Conservation (phyloP, 2,113 vertebrate species). For the Electrona antarctica region DNA sequence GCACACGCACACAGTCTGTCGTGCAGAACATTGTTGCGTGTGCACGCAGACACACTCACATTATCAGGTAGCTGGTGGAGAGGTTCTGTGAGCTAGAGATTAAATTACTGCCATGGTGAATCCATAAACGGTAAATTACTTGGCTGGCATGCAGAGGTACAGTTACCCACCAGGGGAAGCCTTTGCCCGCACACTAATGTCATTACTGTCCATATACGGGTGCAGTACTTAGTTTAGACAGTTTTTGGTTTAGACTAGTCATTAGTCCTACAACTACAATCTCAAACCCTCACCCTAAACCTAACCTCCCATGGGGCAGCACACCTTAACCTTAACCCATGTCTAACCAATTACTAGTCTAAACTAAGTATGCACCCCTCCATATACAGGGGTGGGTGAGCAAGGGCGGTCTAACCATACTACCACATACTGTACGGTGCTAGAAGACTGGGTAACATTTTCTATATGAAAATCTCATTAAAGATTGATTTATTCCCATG, state of each 20-base stretch:
- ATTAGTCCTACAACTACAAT: no score
- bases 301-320: no score
- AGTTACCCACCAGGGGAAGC: constrained; percentile 37
- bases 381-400: constrained; percentile 17
- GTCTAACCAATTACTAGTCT: no score
- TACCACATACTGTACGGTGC: no score
- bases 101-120: constrained; percentile 68
- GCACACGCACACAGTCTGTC: constrained; percentile 14
- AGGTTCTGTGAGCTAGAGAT: constrained; percentile 55
- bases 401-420: no score
- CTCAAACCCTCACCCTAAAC: no score
- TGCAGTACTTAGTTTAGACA: no score
- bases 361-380: no score
- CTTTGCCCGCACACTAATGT: constrained; percentile 53
- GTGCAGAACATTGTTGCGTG: not conserved
- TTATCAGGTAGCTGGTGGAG: constrained; percentile 12
- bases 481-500: no score
- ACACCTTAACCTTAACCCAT: no score
- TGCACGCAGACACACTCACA: constrained; percentile 15
- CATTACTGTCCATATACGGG: constrained; percentile 52
- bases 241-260: no score
- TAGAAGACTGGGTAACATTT: not conserved
- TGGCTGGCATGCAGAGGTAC: constrained; percentile 33
- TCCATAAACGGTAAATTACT: constrained; percentile 72
- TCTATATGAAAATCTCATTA: no score